Percentiles rank a stretch among this genome's conserved stretches.
These are phyloP conservation scores for Bos indicus DNA, from an alignment of 2,113 vertebrate species.

Conservation along the genomic window DNA sequence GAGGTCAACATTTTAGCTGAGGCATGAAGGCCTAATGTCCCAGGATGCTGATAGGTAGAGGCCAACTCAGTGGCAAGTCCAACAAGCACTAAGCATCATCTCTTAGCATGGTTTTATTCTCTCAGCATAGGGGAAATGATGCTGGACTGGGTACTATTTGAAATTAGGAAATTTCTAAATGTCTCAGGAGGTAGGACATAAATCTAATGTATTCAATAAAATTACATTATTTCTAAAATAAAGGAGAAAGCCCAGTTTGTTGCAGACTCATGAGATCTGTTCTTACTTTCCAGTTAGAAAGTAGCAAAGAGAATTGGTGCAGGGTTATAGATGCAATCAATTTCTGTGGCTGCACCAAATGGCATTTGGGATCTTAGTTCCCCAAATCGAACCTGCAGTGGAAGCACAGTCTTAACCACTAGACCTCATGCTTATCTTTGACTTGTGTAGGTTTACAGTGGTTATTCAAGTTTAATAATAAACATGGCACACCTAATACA, in stretches of 20 bases:
- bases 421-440: not conserved
- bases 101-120: not conserved
- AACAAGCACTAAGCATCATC: not conserved
- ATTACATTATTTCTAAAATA: not conserved
- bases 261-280: not conserved
- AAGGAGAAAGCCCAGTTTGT: not conserved
- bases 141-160: not conserved
- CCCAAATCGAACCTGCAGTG: not conserved
- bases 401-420: not conserved
- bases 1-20: not conserved
- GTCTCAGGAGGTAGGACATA: not conserved
- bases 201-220: not conserved
- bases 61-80: not conserved
- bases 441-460: not conserved
- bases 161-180: not conserved
- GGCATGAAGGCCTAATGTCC: not conserved
- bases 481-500: not conserved
- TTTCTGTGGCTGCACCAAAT: not conserved
- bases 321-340: not conserved
- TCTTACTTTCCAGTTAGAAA: not conserved
- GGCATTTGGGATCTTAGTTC: not conserved
- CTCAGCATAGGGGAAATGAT: not conserved
- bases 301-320: not conserved
- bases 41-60: not conserved
- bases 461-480: not conserved